Base-by-base conservation (phyloP, 1,140 invertebrate species). In the Tetraneura akinire region DNA sequence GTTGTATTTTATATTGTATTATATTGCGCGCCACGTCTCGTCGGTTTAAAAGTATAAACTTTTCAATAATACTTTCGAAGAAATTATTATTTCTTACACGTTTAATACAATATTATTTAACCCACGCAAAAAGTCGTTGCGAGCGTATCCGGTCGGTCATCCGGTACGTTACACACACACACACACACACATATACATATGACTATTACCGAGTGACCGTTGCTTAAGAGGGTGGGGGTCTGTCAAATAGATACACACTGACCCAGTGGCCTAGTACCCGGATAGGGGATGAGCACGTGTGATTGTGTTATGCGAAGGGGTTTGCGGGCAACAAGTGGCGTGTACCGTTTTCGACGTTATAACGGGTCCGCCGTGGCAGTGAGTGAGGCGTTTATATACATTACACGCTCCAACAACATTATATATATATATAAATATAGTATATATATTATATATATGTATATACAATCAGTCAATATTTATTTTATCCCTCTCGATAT, bases 271-370 rank as follows among this genome's bases (percentile, higher is more conserved):
- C 74, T 47, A 78, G 55, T 76, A n/a, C 14, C 6, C 45, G 11
- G 18, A 53, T 18, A 14, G 37, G 73, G 29, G 32, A 76, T 60
- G 18, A 42, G 23, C 21, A 21, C 55, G 16, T 29, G 68, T 26
- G 42, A 26, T 45, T 9, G 11, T 23, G 16, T 3, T 45, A 16
- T 18, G 47, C 16, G 26, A 60, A 78, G 53, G 73, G 74, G 74
- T 62, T 60, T 53, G 73, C n/a, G n/a, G 73, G 26, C 74, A 78
- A 78, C 74, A 78, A 78, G 74, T 78, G 73, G 73, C 37, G 53
- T 73, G 68, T 42, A 47, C 29, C 51, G 53, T 11, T 29, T 9
- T 37, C 29, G 60, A 64, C 62, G 18, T n/a, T 10, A 9, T 37
- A 66, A 10, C 11, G 29, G 62, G n/a, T n/a, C 62, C 29, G n/a